These are phyloP conservation scores for Montipora capitata DNA, from an alignment of 92 coral and sea anemone species.

Conservation along the genomic window DNA sequence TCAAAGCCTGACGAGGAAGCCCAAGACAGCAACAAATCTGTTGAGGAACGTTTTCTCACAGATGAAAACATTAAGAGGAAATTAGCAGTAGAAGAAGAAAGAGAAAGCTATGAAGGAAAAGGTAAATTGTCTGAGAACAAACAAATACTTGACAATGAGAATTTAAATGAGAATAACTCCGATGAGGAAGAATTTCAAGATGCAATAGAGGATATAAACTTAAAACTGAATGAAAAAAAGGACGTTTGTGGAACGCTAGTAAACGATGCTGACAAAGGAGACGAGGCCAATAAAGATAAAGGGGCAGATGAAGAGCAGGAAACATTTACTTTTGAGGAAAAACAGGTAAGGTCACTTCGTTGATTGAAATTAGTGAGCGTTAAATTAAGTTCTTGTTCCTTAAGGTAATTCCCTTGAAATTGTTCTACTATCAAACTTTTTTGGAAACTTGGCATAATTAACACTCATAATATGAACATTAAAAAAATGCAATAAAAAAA, in stretches of 20 bases:
- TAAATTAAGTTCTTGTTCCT: too few species aligned
- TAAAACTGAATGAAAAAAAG: neutral
- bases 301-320: constrained; percentile 78
- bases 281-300: constrained; percentile 55
- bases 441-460: too few species aligned
- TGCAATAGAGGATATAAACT: constrained; percentile 50
- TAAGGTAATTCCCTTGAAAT: too few species aligned
- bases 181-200: constrained; percentile 64
- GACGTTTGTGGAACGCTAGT: constrained; percentile 26
- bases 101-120: neutral
- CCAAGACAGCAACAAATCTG: constrained; percentile 32
- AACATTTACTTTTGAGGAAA: constrained; percentile 83
- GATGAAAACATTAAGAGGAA: neutral
- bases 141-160: constrained; percentile 17
- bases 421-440: too few species aligned
- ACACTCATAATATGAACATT: too few species aligned
- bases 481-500: too few species aligned
- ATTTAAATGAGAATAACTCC: constrained; percentile 26
- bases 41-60: neutral
- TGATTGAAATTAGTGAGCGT: too few species aligned
- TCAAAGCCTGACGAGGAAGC: constrained; percentile 49
- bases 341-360: constrained; percentile 58
- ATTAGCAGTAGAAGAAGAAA: neutral
- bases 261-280: constrained; percentile 29
- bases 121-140: constrained; percentile 11